phyloP scores from a whole-genome alignment of 2,113 vertebrate genomes.

The Microtus ochrogaster region DNA sequence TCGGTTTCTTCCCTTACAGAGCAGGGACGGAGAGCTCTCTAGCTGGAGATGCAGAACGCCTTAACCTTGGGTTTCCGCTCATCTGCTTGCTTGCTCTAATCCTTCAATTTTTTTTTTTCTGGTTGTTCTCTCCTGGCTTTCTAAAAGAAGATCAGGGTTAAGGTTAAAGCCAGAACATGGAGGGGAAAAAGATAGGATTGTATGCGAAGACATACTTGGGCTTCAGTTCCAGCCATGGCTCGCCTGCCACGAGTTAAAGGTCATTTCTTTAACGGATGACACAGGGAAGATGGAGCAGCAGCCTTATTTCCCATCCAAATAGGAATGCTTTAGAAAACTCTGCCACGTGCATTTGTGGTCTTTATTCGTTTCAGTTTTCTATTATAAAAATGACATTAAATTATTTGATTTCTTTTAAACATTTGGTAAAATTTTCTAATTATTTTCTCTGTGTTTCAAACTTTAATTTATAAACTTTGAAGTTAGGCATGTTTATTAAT shows the following conservation, averaged over 20 bases:
- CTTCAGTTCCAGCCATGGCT: conserved; percentile 59
- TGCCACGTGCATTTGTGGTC: neutral
- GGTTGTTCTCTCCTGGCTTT: neutral
- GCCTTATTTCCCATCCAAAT: conserved; percentile 56
- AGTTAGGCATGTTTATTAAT: neutral
- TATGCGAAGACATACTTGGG: neutral
- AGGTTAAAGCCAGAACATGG: neutral
- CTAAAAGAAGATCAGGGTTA: neutral
- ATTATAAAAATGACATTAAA: conserved; percentile 43
- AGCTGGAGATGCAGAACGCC: neutral
- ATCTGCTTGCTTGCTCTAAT: neutral
- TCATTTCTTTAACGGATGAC: conserved; percentile 71
- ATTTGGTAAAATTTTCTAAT: conserved; percentile 15
- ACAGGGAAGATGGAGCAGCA: neutral
- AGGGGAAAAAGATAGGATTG: neutral
- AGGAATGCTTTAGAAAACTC: conserved; percentile 48
- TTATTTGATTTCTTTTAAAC: neutral
- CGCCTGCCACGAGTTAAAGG: conserved; percentile 71
- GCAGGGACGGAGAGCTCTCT: conserved; percentile 44
- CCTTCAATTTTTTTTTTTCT: neutral
- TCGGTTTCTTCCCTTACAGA: neutral
- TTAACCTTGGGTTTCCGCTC: conserved; percentile 4
- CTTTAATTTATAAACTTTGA: conserved; percentile 22
- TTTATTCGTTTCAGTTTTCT: conserved; percentile 59
- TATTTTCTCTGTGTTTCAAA: conserved; percentile 47